Base-by-base conservation (phyloP, 2,113 vertebrate genomes). In the Clarias gariepinus region DNA sequence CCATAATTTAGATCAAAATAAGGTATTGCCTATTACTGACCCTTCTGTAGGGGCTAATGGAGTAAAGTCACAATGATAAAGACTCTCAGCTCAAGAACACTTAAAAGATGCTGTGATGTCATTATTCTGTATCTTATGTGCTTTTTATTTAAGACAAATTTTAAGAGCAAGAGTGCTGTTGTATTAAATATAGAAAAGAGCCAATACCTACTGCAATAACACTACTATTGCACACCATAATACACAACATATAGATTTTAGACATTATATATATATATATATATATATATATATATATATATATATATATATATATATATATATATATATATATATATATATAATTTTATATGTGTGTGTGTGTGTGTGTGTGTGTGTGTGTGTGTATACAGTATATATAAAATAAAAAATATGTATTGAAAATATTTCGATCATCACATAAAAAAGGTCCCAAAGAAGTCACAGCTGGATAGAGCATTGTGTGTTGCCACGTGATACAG, bases 51-150 rank as follows among this genome's bases (percentile, higher is more conserved):
- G 55, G 64, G 64, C 64, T 83, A 83, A 83, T 68, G 61, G 78
- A 41, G 78, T 53, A 81, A 81, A 81, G 78, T 36, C 78, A 81
- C 16, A 36, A 61, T 81, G 78, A 81, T 81, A 61, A 81, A 81
- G 58, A 81, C 6, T 61, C 58, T 61, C 4, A 61, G 25, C 78
- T 25, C 78, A 61, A 57, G 11, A 81, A 81, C 78, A 81, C 78
- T 81, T 81, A 81, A 81, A 81, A 81, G 30, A 81, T 3, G 25
- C 78, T 36, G 78, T 81, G 78, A 81, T 81, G 78, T 81, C 78
- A 81, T 81, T 81, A 81, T 81, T 61, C 30, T 80, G 55, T 55
- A 80, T 80, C 55, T 60, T 80, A 23, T 18, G 60, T 60, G 53
- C 28, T 21, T 61, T 81, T 12, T 61, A 58, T 61, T 61, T 23